Evolutionary conservation across 2,888 invertebrate genomes (phyloP), one percentile per base, ranked within the genome.

Genomic region (Patella caerulea): DNA sequence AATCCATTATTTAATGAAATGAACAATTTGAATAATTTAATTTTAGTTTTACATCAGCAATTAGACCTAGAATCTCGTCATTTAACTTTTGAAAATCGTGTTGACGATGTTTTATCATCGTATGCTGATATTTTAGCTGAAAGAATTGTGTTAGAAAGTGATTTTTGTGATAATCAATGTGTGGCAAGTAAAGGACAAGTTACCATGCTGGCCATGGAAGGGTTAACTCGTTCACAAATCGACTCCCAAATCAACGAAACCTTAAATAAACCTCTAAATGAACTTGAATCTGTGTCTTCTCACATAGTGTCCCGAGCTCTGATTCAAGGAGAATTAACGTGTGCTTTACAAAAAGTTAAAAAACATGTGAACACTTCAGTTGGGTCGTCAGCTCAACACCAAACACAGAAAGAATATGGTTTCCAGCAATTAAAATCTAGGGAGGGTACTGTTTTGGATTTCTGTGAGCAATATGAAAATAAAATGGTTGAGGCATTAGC

Each of bases 71-170:
- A 85, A 53, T 82, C 83, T n/a, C 83, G 84, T 79, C 86, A 85
- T 69, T 79, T 86, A 79, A 82, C 83, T 59, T 81, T 84, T 74
- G 86, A 87, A 73, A 81, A 82, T 15, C 59, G 70, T 7, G 19
- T 24, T 11, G 73, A 74, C 14, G 87, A 88, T 80, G 69, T 87
- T 12, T 81, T 96, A 77, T 95, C 95, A 88, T 94, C 95, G 89
- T 93, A 96, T 87, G 95, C 96, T 71, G 94, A 94, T 89, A 94
- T 96, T 82, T 93, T 96, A 87, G 95, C 96, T 45, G 94, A 95
- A 88, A 95, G 91, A 79, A 87, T 92, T 70, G 86, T 91, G 54
- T 86, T 91, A 70, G 91, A 92, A 81, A 89, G 90, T 34, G 88
- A 90, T 72, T 78, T 82, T 52, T 85, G 82, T 83, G 71, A 84